phyloP scores from a whole-genome alignment of 2,888 invertebrate species.

The Clusia tigrina region DNA sequence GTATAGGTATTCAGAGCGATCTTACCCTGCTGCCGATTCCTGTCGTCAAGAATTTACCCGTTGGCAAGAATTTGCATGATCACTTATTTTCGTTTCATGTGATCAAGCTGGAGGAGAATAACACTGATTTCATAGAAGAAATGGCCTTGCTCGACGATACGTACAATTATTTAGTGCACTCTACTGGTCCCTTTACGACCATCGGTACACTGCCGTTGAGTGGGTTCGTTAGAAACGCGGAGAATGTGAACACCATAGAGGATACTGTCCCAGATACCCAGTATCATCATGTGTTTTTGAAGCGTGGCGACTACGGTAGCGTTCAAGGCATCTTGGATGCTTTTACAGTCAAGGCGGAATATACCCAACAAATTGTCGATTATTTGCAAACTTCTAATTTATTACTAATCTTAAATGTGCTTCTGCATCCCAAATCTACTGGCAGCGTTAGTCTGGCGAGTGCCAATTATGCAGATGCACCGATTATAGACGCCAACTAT shows the following conservation, averaged over 20 bases:
- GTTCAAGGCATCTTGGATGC: not conserved
- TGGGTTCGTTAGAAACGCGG: constrained; percentile 66
- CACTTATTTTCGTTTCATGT: constrained; percentile 70
- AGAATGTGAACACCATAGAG: constrained; percentile 54
- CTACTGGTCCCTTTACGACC: constrained; percentile 37
- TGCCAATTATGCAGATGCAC: constrained; percentile 68
- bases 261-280: constrained; percentile 64
- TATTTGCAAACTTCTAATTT: constrained; percentile 42
- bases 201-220: constrained; percentile 60
- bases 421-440: constrained; percentile 67
- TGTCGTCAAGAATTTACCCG: constrained; percentile 53
- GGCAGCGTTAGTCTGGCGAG: constrained; percentile 69
- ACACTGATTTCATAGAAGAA: constrained; percentile 18
- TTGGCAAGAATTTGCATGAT: constrained; percentile 80
- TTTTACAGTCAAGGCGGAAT: constrained; percentile 14
- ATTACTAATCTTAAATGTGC: constrained; percentile 58
- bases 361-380: constrained; percentile 23
- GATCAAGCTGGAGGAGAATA: constrained; percentile 60
- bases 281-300: not conserved
- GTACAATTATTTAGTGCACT: constrained; percentile 61
- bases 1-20: constrained; percentile 59
- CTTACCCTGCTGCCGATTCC: constrained; percentile 38
- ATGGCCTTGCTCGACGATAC: constrained; percentile 33
- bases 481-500: constrained; percentile 72
- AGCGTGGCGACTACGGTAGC: not conserved